Percentiles rank a stretch among this genome's conserved stretches.
These are phyloP conservation scores for Periophthalmus modestus DNA, from an alignment of 2,113 vertebrate genomes.

Conservation along the genomic window DNA sequence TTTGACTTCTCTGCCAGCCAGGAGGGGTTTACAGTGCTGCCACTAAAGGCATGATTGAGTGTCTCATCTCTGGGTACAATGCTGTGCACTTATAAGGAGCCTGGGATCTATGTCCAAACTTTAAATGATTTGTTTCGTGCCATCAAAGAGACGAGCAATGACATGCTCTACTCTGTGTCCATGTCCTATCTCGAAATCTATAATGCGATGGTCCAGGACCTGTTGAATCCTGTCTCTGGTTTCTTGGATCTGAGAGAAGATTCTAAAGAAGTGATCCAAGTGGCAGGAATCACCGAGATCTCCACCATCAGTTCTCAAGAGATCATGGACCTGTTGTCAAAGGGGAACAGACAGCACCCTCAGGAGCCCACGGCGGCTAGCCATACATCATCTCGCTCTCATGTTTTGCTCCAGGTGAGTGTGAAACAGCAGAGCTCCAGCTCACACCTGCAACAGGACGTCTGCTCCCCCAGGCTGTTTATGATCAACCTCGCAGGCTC, in stretches of 20 bases:
- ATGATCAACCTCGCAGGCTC: constrained; percentile 95
- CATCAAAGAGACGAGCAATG: constrained; percentile 86
- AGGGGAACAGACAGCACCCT: constrained; percentile 87
- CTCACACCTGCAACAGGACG: constrained; percentile 82
- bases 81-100: constrained; percentile 88
- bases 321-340: constrained; percentile 90
- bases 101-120: constrained; percentile 86
- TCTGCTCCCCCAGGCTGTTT: constrained; percentile 86
- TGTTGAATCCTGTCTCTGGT: constrained; percentile 87
- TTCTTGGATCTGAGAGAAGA: constrained; percentile 90
- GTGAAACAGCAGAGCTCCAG: constrained; percentile 84
- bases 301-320: constrained; percentile 89
- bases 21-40: constrained; percentile 89
- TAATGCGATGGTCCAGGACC: constrained; percentile 93
- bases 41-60: constrained; percentile 85
- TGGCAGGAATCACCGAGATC: constrained; percentile 89
- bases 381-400: constrained; percentile 87
- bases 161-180: constrained; percentile 87
- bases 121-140: constrained; percentile 88
- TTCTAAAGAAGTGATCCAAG: constrained; percentile 86
- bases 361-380: constrained; percentile 93
- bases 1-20: constrained; percentile 89
- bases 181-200: constrained; percentile 97
- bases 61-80: constrained; percentile 91
- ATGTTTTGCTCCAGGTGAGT: constrained; percentile 89